A percentile compares a stretch with the other conserved stretches of the same genome.
Evolutionary conservation across 2,888 invertebrate genomes (phyloP).

Genomic region (Oxycera nigricornis): DNA sequence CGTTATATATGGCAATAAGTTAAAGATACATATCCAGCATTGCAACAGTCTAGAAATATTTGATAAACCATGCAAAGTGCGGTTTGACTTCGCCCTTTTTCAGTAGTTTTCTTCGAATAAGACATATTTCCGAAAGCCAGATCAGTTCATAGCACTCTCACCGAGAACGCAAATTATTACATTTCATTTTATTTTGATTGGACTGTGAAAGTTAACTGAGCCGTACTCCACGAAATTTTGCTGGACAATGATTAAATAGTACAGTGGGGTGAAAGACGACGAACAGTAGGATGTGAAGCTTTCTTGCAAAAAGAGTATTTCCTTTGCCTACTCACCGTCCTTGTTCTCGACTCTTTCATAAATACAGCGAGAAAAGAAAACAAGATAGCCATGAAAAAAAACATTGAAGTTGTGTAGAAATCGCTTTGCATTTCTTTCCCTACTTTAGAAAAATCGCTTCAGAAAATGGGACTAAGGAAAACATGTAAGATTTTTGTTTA

Average conservation of each 20-base stretch:
- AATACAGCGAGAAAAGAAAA: constrained; percentile 10
- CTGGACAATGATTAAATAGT: constrained; percentile 25
- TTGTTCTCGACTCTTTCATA: too few relatives aligned
- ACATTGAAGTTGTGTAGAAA: too few relatives aligned
- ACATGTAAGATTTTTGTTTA: constrained; percentile 43
- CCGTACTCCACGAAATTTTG: background rate
- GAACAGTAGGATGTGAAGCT: background rate
- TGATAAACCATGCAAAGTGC: background rate
- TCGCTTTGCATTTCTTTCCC: constrained; percentile 25
- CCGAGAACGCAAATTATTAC: too few relatives aligned
- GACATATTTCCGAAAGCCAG: too few relatives aligned
- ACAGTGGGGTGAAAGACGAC: constrained; percentile 6
- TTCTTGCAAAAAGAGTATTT: background rate
- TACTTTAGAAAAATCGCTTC: background rate
- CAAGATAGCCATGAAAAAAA: too few relatives aligned
- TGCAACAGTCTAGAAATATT: constrained; percentile 3
- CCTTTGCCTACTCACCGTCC: too few relatives aligned
- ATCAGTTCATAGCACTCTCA: too few relatives aligned
- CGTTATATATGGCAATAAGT: background rate
- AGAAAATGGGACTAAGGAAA: constrained; percentile 3
- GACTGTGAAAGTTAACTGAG: constrained; percentile 29
- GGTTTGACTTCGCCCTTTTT: background rate
- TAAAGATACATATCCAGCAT: background rate
- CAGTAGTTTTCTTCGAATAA: background rate
- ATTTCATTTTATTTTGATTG: constrained; percentile 24